Percentiles rank a stretch among this genome's conserved stretches.
These are phyloP conservation scores for Chaunax sp. DNA, from an alignment of 2,797 vertebrate species.

Conservation along the genomic window DNA sequence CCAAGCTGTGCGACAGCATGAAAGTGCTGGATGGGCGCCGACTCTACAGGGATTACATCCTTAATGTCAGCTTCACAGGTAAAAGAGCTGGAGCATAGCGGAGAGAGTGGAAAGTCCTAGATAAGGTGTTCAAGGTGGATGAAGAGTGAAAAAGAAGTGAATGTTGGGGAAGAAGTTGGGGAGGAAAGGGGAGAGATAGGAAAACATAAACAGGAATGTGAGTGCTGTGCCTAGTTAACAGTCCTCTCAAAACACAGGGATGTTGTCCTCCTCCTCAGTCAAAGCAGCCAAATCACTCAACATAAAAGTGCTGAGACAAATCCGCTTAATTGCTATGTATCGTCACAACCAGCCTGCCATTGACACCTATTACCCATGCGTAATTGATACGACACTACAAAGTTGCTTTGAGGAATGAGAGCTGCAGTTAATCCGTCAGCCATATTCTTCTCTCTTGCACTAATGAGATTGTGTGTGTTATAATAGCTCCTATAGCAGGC, in stretches of 20 bases:
- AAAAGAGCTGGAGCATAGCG: conserved; percentile 65
- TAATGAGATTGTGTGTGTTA: conserved; percentile 82
- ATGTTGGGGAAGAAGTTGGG: conserved; percentile 17
- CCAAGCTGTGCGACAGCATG: conserved; percentile 94
- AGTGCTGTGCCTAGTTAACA: conserved; percentile 50
- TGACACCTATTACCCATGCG: conserved; percentile 79
- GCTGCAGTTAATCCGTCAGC: conserved; percentile 71
- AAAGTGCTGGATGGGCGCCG: conserved; percentile 93
- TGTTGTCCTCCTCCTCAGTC: conserved; percentile 64
- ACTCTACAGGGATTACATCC: conserved; percentile 95
- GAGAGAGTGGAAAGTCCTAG: conserved; percentile 31
- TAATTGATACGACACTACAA: conserved; percentile 77
- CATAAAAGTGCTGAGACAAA: conserved; percentile 71
- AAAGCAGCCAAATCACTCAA: conserved; percentile 46
- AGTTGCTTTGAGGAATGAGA: conserved; percentile 78
- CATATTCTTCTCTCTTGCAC: conserved; percentile 71
- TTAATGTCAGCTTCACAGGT: conserved; percentile 98
- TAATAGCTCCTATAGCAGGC: conserved; percentile 75
- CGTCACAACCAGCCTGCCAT: conserved; percentile 70
- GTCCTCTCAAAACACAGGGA: conserved; percentile 55
- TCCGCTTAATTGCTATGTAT: conserved; percentile 78
- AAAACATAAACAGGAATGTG: conserved; percentile 36
- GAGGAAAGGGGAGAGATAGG: conserved; percentile 22
- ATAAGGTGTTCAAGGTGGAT: conserved; percentile 47
- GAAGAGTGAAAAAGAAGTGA: conserved; percentile 31